A percentile compares a stretch with the other conserved stretches of the same genome.
These are phyloP conservation scores for Sus cebifrons DNA, from an alignment of 2,797 vertebrate genomes.

Conservation along the genomic window DNA sequence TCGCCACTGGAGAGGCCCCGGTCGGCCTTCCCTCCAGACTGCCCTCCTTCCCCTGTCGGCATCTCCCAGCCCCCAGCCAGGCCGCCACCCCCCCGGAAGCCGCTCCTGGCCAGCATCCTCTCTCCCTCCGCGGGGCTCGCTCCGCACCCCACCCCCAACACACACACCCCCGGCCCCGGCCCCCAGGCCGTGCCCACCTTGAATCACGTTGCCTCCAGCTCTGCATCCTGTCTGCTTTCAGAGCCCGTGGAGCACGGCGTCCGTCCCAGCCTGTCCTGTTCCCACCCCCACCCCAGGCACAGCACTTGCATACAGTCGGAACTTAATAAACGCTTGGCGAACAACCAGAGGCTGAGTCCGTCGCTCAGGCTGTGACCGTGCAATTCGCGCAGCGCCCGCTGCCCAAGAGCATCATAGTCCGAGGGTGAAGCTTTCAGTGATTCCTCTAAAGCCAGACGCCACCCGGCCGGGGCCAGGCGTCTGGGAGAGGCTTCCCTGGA, in stretches of 20 bases:
- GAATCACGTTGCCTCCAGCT: rapidly evolving
- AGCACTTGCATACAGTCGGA: rapidly evolving
- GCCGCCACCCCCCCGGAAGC: not conserved
- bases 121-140: rapidly evolving
- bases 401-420: rapidly evolving
- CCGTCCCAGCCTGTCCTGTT: rapidly evolving
- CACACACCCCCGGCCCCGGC: too few species aligned
- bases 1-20: rapidly evolving
- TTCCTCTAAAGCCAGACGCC: rapidly evolving
- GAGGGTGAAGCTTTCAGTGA: not conserved
- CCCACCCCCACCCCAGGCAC: rapidly evolving
- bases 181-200: not conserved
- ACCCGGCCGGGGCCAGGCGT: rapidly evolving
- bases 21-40: not conserved
- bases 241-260: rapidly evolving
- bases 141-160: not conserved
- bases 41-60: not conserved
- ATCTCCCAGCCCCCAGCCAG: not conserved
- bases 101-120: not conserved
- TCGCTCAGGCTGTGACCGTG: rapidly evolving
- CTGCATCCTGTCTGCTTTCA: not conserved
- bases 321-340: not conserved
- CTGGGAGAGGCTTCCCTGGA: not conserved
- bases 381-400: rapidly evolving
- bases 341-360: rapidly evolving